Percentiles rank a stretch among this genome's conserved stretches.
phyloP scores from a whole-genome alignment of 1,140 invertebrate species.

The Tribolium castaneum region DNA sequence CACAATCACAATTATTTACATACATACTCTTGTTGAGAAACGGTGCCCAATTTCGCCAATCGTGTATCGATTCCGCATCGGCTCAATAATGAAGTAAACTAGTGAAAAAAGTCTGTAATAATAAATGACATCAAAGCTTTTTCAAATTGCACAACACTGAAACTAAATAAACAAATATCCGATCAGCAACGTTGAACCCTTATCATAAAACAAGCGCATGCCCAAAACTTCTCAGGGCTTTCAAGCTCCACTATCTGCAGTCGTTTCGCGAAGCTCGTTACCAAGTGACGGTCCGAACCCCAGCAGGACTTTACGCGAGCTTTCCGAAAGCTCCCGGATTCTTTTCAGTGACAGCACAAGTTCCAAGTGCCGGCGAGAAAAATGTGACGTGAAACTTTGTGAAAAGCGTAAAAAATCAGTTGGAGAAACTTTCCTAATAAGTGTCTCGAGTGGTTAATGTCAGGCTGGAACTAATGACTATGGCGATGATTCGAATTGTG shows the following conservation, averaged over 20 bases:
- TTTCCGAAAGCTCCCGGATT: not conserved
- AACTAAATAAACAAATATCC: constrained; percentile 32
- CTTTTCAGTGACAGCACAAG: constrained; percentile 1
- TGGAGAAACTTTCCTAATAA: not conserved
- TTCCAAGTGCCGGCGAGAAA: not conserved
- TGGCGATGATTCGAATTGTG: constrained; percentile 8
- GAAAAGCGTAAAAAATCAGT: not conserved
- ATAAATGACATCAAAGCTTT: not conserved
- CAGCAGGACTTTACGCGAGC: not conserved
- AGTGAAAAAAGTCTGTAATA: not conserved
- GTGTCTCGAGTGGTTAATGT: not conserved
- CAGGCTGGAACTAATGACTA: not conserved
- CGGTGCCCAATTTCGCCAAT: no score
- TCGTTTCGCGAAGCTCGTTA: constrained; percentile 43
- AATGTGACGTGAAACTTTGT: constrained; percentile 19
- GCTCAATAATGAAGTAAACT: not conserved
- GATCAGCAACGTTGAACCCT: constrained; percentile 12
- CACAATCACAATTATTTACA: no score
- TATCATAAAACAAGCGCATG: constrained; percentile 44
- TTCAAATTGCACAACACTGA: not conserved
- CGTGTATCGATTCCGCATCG: no score
- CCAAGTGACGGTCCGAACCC: not conserved
- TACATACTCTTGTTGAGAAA: no score
- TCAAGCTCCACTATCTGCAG: constrained; percentile 50
- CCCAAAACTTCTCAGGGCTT: constrained; percentile 45